phyloP scores from a whole-genome alignment of 2,113 vertebrate genomes.

The Otocyon megalotis region DNA sequence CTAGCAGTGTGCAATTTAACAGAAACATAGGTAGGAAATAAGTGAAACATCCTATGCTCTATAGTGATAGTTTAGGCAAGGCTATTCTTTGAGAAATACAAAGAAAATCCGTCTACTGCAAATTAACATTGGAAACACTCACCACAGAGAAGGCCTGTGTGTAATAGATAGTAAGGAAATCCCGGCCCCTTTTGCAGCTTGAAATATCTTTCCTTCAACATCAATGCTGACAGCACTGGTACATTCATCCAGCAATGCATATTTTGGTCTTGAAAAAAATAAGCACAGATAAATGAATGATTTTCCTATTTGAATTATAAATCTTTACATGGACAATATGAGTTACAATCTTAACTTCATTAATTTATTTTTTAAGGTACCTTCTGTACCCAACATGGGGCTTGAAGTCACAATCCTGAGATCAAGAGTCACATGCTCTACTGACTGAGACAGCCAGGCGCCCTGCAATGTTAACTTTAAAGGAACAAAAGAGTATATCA shows the following conservation, averaged over 20 bases:
- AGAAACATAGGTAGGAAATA: slow-evolving; percentile 17
- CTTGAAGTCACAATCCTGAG: not conserved
- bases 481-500: not conserved
- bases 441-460: not conserved
- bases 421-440: not conserved
- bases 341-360: not conserved
- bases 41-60: not conserved
- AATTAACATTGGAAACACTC: slow-evolving; percentile 71
- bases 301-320: not conserved
- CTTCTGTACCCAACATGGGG: not conserved
- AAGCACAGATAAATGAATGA: slow-evolving; percentile 73
- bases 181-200: slow-evolving; percentile 95
- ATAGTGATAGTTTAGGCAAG: not conserved
- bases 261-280: slow-evolving; percentile 92
- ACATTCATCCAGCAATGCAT: slow-evolving; percentile 97
- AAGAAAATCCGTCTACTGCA: not conserved
- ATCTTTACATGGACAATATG: not conserved
- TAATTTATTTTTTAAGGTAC: not conserved
- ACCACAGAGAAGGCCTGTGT: slow-evolving; percentile 98
- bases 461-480: not conserved
- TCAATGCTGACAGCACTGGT: slow-evolving; percentile 99
- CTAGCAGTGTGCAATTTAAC: not conserved
- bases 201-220: slow-evolving; percentile 99
- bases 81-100: not conserved
- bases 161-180: slow-evolving; percentile 99